phyloP scores from a whole-genome alignment of 2,888 invertebrate genomes.

The Lapara coniferarum region DNA sequence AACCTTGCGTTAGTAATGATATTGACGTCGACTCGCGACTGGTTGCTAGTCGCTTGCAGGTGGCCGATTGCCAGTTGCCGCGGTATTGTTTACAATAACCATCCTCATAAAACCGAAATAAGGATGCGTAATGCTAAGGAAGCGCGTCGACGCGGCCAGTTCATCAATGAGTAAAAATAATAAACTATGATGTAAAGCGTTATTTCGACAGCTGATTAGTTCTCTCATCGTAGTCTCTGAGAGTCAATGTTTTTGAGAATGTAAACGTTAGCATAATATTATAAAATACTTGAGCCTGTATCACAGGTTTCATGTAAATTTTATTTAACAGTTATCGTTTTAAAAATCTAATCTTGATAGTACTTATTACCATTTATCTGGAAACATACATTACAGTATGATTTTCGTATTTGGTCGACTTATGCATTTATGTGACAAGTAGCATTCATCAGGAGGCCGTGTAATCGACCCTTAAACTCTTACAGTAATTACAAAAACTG shows the following conservation, averaged over 20 bases:
- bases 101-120: conserved; percentile 56
- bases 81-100: conserved; percentile 63
- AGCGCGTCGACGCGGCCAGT: conserved; percentile 34
- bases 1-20: conserved; percentile 58
- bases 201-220: not conserved
- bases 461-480: too few species aligned
- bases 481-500: too few species aligned
- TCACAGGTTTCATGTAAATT: too few species aligned
- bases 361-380: too few species aligned
- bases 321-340: too few species aligned
- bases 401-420: too few species aligned
- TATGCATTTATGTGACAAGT: too few species aligned
- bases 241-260: not conserved
- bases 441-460: too few species aligned
- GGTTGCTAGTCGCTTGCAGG: conserved; percentile 51
- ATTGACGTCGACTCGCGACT: conserved; percentile 33
- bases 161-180: conserved; percentile 26
- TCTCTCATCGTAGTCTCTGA: not conserved
- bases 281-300: not conserved
- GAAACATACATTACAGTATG: too few species aligned
- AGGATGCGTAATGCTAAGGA: conserved; percentile 44
- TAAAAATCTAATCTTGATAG: too few species aligned
- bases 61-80: conserved; percentile 66
- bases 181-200: conserved; percentile 5
- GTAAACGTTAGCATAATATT: not conserved